Conservation (phyloP, 2,888 invertebrate genomes). For the Glaucopsyche alexis region DNA sequence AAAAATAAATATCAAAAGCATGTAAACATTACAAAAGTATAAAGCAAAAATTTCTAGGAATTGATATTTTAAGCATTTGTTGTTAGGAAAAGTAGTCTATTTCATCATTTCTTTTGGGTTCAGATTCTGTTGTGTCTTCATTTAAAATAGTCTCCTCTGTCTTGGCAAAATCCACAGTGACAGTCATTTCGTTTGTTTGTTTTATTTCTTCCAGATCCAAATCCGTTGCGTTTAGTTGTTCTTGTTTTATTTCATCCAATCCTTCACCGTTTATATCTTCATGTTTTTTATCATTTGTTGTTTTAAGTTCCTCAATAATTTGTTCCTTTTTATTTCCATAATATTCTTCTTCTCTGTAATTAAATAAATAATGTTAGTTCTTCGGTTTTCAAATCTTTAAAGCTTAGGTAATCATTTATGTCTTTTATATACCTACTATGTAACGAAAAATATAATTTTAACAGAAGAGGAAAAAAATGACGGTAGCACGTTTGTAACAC, state of each 20-base stretch:
- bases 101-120: not conserved
- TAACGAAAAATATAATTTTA: too few relatives aligned
- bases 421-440: too few relatives aligned
- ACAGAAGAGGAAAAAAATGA: too few relatives aligned
- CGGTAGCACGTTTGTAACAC: too few relatives aligned
- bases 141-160: not conserved
- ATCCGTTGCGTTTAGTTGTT: not conserved
- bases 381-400: not conserved
- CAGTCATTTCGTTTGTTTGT: not conserved
- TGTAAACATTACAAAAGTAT: not conserved
- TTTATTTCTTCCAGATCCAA: not conserved
- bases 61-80: not conserved
- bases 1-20: not conserved
- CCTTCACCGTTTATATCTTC: not conserved
- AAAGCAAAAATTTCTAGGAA: not conserved
- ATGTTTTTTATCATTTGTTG: not conserved
- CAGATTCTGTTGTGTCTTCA: not conserved
- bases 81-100: not conserved
- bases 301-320: not conserved
- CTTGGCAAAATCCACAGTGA: not conserved
- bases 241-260: not conserved
- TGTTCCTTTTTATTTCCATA: not conserved
- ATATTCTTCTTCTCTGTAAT: slow-evolving; percentile 11
- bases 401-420: too few relatives aligned
- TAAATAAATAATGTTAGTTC: not conserved